phyloP scores from a whole-genome alignment of 2,797 vertebrate genomes.

The Cryptoprocta ferox region DNA sequence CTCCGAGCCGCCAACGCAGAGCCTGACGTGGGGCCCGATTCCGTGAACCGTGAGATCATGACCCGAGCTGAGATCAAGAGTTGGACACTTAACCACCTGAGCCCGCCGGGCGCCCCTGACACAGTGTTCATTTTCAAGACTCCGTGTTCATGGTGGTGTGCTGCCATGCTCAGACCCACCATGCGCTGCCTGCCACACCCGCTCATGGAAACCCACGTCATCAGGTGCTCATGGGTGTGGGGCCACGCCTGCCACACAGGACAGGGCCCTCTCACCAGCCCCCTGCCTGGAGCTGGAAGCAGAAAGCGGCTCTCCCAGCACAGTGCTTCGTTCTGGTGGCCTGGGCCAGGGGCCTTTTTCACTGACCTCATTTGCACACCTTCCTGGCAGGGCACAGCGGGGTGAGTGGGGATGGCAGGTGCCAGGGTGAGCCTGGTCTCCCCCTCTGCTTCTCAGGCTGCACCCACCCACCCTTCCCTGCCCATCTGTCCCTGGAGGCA shows the following conservation, averaged over 20 bases:
- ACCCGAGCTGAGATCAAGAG: too few relatives aligned
- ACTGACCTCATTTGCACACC: too few relatives aligned
- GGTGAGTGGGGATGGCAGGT: neutral
- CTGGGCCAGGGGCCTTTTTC: neutral
- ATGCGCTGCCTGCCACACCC: neutral
- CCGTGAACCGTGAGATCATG: too few relatives aligned
- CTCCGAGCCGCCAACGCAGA: too few relatives aligned
- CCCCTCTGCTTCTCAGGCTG: neutral
- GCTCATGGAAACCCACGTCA: rapidly evolving
- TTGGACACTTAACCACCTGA: too few relatives aligned
- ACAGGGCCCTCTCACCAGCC: rapidly evolving
- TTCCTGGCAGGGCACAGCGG: too few relatives aligned
- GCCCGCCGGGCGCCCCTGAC: too few relatives aligned
- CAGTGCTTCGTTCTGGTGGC: neutral
- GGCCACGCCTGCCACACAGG: neutral
- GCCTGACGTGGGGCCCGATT: too few relatives aligned
- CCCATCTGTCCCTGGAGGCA: neutral
- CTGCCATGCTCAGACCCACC: rapidly evolving
- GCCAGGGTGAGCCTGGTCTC: neutral
- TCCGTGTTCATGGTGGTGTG: neutral
- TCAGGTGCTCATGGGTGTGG: rapidly evolving
- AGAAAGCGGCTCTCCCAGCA: neutral
- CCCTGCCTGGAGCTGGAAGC: neutral
- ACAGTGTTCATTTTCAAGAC: too few relatives aligned
- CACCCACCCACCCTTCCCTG: too few relatives aligned